These are phyloP conservation scores for Phoenicopterus ruber DNA, from an alignment of 2,113 vertebrate genomes.

Conservation along the genomic window DNA sequence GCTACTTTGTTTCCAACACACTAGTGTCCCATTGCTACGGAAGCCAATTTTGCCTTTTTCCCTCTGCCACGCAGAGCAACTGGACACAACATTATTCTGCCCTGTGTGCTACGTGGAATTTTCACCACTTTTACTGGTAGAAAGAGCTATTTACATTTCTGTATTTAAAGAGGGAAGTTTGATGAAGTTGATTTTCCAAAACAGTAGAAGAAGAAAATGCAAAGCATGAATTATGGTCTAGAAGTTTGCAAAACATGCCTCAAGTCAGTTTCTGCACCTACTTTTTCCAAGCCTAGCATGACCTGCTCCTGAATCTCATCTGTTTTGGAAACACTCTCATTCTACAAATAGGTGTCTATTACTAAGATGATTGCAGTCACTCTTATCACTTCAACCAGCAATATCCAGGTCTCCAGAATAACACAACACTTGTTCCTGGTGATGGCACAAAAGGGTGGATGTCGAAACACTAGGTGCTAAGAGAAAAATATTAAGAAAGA, in stretches of 20 bases:
- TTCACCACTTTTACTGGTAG: background rate
- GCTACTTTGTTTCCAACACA: background rate
- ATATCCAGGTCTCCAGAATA: background rate
- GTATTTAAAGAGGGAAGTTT: background rate
- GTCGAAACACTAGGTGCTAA: background rate
- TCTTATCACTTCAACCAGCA: background rate
- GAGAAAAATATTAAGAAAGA: background rate
- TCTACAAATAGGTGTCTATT: background rate
- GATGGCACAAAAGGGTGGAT: background rate
- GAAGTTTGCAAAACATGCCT: background rate
- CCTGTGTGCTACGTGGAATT: background rate
- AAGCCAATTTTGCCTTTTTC: background rate
- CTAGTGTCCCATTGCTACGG: background rate
- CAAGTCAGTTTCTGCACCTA: background rate
- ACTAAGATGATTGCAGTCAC: background rate
- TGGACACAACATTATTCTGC: background rate
- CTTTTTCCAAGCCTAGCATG: background rate
- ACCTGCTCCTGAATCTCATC: background rate
- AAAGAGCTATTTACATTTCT: background rate
- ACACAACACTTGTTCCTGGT: background rate
- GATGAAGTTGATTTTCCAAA: background rate
- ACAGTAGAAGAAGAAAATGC: background rate
- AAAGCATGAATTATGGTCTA: background rate
- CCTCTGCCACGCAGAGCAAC: fast-evolving
- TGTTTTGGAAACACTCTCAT: background rate